These are phyloP conservation scores for Rhinopomastus cyanomelas DNA, from an alignment of 2,113 vertebrate genomes.

Conservation along the genomic window DNA sequence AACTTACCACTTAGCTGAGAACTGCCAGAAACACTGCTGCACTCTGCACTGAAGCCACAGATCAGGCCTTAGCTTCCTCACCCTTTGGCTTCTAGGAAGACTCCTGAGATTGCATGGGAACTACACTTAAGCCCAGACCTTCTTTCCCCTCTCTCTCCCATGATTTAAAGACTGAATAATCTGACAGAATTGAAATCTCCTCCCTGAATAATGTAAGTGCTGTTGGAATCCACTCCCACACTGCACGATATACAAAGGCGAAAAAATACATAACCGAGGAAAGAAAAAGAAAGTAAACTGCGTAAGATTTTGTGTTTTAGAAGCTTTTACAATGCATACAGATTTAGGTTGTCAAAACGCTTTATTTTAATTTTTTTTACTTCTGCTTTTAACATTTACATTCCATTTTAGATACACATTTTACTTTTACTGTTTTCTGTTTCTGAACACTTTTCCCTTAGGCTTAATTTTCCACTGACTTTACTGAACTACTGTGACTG, in stretches of 20 bases:
- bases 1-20: not conserved
- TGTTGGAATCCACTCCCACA: not conserved
- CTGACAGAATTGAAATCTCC: not conserved
- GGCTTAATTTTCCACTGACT: not conserved
- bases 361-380: not conserved
- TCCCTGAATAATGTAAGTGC: not conserved
- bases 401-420: not conserved
- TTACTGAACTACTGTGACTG: not conserved
- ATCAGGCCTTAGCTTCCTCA: not conserved
- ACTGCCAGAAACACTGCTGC: not conserved
- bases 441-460: not conserved
- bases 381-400: not conserved
- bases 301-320: not conserved
- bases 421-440: not conserved
- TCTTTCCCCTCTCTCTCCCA: not conserved
- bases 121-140: not conserved
- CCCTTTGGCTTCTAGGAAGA: not conserved
- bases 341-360: not conserved
- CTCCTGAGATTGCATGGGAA: not conserved
- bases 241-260: not conserved
- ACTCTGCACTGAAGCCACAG: rapidly evolving
- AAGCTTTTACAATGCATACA: not conserved
- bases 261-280: not conserved
- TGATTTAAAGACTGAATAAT: not conserved
- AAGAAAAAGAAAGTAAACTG: not conserved